Evolutionary conservation across 1,140 invertebrate genomes (phyloP).

Genomic region (Zelostemma sp.): DNA sequence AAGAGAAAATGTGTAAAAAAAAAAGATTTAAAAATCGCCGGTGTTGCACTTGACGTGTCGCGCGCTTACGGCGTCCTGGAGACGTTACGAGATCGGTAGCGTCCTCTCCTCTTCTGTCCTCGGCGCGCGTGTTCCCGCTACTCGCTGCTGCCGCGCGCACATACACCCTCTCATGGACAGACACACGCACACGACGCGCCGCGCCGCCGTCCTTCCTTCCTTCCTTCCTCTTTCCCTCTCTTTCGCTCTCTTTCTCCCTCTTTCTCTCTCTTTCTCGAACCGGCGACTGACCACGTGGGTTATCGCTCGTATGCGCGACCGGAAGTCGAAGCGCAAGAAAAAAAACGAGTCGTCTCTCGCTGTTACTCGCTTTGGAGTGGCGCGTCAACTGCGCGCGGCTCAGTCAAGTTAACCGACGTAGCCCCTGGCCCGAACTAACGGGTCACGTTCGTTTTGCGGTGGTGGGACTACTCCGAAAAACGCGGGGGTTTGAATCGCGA

Average conservation of each 20-base stretch:
- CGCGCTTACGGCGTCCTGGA: conserved; percentile 14
- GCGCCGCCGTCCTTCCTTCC: conserved; percentile 5
- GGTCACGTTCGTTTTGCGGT: background rate
- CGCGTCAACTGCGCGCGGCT: background rate
- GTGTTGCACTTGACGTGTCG: too few relatives aligned
- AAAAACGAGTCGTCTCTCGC: background rate
- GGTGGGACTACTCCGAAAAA: background rate
- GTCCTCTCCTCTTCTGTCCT: conserved; percentile 39
- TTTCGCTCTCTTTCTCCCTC: too few relatives aligned
- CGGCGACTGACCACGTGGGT: conserved; percentile 5
- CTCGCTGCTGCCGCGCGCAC: background rate
- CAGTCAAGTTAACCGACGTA: background rate
- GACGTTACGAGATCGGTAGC: conserved; percentile 48
- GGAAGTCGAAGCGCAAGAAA: conserved; percentile 7
- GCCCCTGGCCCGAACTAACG: background rate
- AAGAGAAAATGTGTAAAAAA: too few relatives aligned
- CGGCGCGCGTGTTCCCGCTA: conserved; percentile 23
- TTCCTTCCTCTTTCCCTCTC: conserved; percentile 1
- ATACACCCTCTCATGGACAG: conserved; percentile 13
- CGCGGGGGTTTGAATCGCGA: background rate
- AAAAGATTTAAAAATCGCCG: too few relatives aligned
- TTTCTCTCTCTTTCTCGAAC: conserved; percentile 8
- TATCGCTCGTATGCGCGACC: background rate
- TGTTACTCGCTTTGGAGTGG: background rate
- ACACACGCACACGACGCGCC: background rate